Conservation (phyloP, 1,140 invertebrate species). For the Caenorhabditis briggsae region DNA sequence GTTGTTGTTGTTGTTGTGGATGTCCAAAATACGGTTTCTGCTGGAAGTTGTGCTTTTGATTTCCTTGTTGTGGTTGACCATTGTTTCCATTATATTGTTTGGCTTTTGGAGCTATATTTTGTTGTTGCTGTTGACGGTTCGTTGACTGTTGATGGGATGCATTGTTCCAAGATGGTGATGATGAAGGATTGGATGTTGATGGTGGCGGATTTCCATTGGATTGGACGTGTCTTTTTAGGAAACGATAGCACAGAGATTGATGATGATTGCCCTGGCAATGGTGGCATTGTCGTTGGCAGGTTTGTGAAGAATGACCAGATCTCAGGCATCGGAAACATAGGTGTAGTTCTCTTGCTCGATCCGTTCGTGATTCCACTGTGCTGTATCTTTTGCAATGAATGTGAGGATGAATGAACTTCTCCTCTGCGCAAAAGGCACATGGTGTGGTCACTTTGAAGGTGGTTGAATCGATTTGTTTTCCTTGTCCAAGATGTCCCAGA, state of each 20-base stretch:
- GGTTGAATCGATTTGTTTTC: not conserved
- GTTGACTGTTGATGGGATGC: no score
- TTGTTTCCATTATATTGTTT: not conserved
- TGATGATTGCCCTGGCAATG: not conserved
- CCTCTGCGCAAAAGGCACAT: not conserved
- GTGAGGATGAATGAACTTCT: not conserved
- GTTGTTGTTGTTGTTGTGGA: not conserved
- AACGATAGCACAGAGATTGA: not conserved
- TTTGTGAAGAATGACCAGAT: not conserved
- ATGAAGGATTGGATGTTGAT: no score
- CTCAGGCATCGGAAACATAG: conserved; percentile 3
- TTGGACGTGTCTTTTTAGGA: not conserved
- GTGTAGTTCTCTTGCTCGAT: not conserved
- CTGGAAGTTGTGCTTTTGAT: not conserved
- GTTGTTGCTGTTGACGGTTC: no score
- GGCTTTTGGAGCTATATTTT: not conserved
- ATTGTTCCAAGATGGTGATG: no score
- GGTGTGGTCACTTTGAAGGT: not conserved
- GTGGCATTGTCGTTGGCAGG: not conserved
- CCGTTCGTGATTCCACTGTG: not conserved
- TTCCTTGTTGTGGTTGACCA: not conserved
- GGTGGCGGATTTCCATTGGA: no score
- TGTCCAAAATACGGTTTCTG: not conserved
- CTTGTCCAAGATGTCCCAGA: not conserved
- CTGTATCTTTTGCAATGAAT: not conserved